Conservation (phyloP, 2,888 invertebrate genomes). For the Epicampocera succincta region DNA sequence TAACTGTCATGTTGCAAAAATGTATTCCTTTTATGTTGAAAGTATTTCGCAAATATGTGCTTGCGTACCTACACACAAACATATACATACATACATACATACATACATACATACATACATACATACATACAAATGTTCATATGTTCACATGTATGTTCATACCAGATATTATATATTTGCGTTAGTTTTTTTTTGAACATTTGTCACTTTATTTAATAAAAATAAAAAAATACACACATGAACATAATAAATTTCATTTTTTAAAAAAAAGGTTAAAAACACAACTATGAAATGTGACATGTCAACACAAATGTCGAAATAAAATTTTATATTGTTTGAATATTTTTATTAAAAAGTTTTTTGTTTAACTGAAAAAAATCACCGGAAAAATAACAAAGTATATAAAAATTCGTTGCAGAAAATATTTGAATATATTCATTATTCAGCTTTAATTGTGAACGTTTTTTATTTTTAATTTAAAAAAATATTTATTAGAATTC, state of each 20-base stretch:
- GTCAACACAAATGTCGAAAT: slow-evolving; percentile 22
- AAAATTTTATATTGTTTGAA: too few species aligned
- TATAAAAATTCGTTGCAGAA: too few species aligned
- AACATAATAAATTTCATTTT: too few species aligned
- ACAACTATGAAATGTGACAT: slow-evolving; percentile 37
- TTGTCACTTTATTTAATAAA: neutral
- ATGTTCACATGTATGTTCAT: too few species aligned
- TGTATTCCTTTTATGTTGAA: neutral
- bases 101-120: neutral
- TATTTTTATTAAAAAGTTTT: neutral
- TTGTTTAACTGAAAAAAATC: too few species aligned
- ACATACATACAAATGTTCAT: neutral
- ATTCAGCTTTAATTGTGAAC: too few species aligned
- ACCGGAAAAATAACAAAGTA: too few species aligned
- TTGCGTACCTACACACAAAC: too few species aligned
- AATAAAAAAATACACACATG: too few species aligned
- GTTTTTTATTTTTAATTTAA: too few species aligned
- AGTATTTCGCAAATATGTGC: neutral
- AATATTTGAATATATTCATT: too few species aligned
- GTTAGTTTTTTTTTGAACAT: neutral
- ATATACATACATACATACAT: neutral
- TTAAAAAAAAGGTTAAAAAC: neutral
- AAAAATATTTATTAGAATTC: too few species aligned
- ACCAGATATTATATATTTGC: neutral
- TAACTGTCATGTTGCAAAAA: slow-evolving; percentile 22